Evolutionary conservation across 2,888 invertebrate genomes (phyloP), one percentile per base, ranked within the genome.

Genomic region (Heliconius ethilla): DNA sequence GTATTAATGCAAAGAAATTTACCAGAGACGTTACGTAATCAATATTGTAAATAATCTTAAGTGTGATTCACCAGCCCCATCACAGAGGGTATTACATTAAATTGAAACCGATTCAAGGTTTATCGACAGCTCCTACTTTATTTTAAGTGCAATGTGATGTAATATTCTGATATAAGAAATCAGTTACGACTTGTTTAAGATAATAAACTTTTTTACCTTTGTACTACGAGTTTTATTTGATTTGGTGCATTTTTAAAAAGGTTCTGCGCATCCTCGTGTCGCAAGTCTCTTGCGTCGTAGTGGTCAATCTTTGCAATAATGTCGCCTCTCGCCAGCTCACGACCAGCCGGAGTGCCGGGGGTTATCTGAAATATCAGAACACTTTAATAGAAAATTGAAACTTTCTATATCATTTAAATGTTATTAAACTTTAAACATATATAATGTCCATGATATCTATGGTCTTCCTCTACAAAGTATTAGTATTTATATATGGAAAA

Each of bases 261-360:
- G 89, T 96, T 97, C 92, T 98, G 98, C 77, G 98, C 99, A 93
- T 98, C 98, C 89, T 98, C 97, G 88, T 99, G 99, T 86, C 98
- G 96, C 87, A 99, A 95, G 88, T 97, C 97, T 80, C 97, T 95
- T 70, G 97, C 96, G 93, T 98, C 98, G 92, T 97, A 97, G 89
- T 97, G 98, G 89, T 97, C 97, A 85, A 99, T 97, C 94, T 98
- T 97, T 84, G 97, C 96, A 87, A 99, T 97, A 87, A 98, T 96
- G 94, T 99, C 99, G 83, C 99, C 99, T 83, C 98, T 96, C 84
- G 97, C 96, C 83, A 99, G 95, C 86, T 97, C 97, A 75, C 97
- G 97, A 85, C 97, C 97, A n/a, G 97, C 96, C 3, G 98, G 98
- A 81, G 97, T 97, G 82, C 97, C 97, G 78, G 96, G 96, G 86